Evolutionary conservation across 1,140 invertebrate species (phyloP).

Genomic region (Drosophila nikananu): DNA sequence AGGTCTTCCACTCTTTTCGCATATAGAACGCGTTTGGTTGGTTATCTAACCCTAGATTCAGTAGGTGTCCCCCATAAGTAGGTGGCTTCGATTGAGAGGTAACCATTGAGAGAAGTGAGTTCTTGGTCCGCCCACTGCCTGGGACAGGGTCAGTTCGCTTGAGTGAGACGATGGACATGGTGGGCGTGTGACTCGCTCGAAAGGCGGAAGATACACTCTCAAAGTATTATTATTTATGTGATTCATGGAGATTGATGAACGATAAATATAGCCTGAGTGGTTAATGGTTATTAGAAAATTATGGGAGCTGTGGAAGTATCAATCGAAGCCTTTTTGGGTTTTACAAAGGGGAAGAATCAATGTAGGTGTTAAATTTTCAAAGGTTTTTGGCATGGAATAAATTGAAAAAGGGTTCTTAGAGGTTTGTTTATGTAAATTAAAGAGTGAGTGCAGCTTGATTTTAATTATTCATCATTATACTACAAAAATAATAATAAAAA

Average conservation of each 20-base stretch:
- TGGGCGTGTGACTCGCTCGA: slow-evolving; percentile 39
- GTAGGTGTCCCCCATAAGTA: slow-evolving; percentile 31
- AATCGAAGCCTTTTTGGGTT: neutral
- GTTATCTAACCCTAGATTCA: slow-evolving; percentile 46
- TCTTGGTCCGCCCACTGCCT: slow-evolving; percentile 39
- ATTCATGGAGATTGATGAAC: slow-evolving; percentile 20
- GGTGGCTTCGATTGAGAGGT: slow-evolving; percentile 38
- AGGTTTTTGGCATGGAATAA: neutral
- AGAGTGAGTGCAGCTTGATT: neutral
- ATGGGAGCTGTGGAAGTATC: neutral
- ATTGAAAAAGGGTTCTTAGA: neutral
- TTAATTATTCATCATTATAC: neutral
- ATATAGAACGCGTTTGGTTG: slow-evolving; percentile 33
- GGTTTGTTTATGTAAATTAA: neutral
- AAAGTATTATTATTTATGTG: slow-evolving; percentile 13
- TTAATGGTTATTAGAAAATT: neutral
- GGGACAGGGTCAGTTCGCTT: slow-evolving; percentile 28
- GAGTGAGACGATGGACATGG: slow-evolving; percentile 19
- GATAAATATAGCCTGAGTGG: slow-evolving; percentile 19
- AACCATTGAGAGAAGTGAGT: slow-evolving; percentile 22
- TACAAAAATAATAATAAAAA: neutral
- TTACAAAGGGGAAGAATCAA: neutral
- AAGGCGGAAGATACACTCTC: slow-evolving; percentile 46
- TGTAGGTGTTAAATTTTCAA: no score
- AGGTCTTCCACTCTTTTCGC: slow-evolving; percentile 4